Conservation (phyloP, 2,888 invertebrate genomes). For the Hyposoter didymator region DNA sequence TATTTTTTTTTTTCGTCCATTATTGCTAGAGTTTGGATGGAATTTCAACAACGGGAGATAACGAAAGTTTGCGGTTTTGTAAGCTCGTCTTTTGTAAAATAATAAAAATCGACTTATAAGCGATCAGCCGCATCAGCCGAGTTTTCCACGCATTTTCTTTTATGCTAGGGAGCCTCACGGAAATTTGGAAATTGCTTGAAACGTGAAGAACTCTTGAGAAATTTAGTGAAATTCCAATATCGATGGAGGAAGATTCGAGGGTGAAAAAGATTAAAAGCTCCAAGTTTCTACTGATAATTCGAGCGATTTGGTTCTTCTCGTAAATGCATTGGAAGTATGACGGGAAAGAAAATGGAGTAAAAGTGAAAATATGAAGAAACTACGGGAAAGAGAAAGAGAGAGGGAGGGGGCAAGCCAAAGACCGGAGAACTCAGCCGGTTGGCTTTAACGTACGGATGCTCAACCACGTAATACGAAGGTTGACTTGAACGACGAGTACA, state of each 20-base stretch:
- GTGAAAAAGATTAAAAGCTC: slow-evolving; percentile 9
- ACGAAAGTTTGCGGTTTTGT: not conserved
- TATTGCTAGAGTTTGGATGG: not conserved
- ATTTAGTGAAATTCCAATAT: not conserved
- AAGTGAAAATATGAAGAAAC: slow-evolving; percentile 43
- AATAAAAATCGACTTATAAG: not conserved
- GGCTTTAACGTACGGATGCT: slow-evolving; percentile 70
- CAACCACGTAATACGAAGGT: slow-evolving; percentile 65
- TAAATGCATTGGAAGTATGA: slow-evolving; percentile 40
- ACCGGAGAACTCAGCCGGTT: slow-evolving; percentile 45
- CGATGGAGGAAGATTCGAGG: not conserved
- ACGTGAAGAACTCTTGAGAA: not conserved
- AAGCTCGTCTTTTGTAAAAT: not conserved
- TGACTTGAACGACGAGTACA: slow-evolving; percentile 45
- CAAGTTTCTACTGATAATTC: slow-evolving; percentile 49
- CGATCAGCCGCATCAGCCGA: no score
- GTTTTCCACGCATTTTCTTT: no score
- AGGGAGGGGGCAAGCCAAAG: not conserved
- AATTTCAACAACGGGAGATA: not conserved
- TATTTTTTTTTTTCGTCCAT: not conserved
- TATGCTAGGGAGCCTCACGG: no score
- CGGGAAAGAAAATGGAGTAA: slow-evolving; percentile 3
- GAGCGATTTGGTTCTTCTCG: slow-evolving; percentile 40
- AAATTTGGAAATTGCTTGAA: no score
- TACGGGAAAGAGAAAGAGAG: slow-evolving; percentile 26